These are phyloP conservation scores for Drosophila falleni DNA, from an alignment of 2,888 invertebrate species.

Conservation along the genomic window DNA sequence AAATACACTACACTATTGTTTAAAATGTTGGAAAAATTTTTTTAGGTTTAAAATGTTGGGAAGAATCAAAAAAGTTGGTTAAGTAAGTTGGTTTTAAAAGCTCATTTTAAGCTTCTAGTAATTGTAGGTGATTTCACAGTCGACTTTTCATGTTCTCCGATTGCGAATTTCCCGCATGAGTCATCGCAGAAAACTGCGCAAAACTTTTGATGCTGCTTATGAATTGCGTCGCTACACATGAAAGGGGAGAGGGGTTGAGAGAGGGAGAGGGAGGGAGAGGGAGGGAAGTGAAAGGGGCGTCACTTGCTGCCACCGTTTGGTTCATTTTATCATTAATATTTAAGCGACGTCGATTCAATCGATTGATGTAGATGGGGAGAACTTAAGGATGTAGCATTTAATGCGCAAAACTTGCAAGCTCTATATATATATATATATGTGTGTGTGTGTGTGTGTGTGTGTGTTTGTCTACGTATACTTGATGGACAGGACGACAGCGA, in stretches of 20 bases:
- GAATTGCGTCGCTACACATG: conserved; percentile 43
- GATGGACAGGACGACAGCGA: conserved; percentile 53
- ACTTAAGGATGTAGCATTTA: conserved; percentile 44
- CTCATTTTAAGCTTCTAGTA: too few relatives aligned
- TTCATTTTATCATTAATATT: conserved; percentile 73
- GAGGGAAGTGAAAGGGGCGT: neutral
- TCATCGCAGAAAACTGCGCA: conserved; percentile 54
- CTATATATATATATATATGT: conserved; percentile 6
- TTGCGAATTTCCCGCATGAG: conserved; percentile 30
- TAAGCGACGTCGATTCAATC: conserved; percentile 77
- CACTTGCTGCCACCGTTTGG: conserved; percentile 41
- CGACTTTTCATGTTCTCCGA: neutral
- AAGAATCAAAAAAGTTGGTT: too few relatives aligned
- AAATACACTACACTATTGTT: too few relatives aligned
- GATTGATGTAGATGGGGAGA: conserved; percentile 53
- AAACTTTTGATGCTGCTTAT: conserved; percentile 62
- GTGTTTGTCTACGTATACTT: conserved; percentile 48
- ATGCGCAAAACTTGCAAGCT: conserved; percentile 50
- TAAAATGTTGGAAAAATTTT: neutral
- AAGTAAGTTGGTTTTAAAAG: too few relatives aligned
- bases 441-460: conserved; percentile 13
- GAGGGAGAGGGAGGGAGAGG: neutral
- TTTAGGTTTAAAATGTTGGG: too few relatives aligned
- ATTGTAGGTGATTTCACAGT: conserved; percentile 5
- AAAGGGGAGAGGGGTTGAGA: neutral